These are phyloP conservation scores for Pandemis corylana DNA, from an alignment of 2,888 invertebrate genomes.

Conservation along the genomic window DNA sequence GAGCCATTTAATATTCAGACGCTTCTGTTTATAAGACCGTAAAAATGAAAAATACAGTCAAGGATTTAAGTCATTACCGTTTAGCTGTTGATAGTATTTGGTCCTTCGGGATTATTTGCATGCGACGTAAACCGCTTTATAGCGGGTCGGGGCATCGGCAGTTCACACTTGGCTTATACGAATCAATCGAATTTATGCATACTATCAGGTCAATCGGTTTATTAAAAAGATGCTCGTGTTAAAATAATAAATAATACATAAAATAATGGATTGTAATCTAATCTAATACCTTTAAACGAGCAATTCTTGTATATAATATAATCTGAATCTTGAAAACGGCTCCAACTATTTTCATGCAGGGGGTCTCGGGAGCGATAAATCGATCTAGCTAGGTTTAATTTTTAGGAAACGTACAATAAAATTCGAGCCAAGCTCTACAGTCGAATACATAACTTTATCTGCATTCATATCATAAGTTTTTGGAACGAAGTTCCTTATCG, in stretches of 20 bases:
- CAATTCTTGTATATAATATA: too few species aligned
- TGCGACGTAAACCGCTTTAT: slow-evolving; percentile 9
- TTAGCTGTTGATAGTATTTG: slow-evolving; percentile 6
- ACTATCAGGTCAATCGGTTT: background rate
- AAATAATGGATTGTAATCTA: background rate
- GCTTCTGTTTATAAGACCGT: background rate
- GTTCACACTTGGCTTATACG: background rate
- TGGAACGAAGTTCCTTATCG: too few species aligned
- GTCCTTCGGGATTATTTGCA: slow-evolving; percentile 1
- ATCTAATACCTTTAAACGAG: too few species aligned
- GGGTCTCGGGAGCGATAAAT: too few species aligned
- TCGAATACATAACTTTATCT: too few species aligned
- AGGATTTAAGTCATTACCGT: background rate
- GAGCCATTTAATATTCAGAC: background rate
- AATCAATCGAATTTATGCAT: background rate
- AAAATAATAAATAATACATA: background rate
- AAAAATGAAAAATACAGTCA: background rate
- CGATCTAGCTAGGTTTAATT: too few species aligned
- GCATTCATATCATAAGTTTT: too few species aligned
- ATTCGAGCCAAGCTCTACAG: too few species aligned
- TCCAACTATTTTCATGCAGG: too few species aligned
- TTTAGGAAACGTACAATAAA: too few species aligned
- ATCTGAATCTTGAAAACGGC: too few species aligned
- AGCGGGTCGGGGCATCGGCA: background rate
- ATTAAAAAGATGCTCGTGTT: background rate